Evolutionary conservation across 2,797 vertebrate genomes (phyloP), one percentile per base, ranked within the genome.

Genomic region (Gorsachius magnificus): DNA sequence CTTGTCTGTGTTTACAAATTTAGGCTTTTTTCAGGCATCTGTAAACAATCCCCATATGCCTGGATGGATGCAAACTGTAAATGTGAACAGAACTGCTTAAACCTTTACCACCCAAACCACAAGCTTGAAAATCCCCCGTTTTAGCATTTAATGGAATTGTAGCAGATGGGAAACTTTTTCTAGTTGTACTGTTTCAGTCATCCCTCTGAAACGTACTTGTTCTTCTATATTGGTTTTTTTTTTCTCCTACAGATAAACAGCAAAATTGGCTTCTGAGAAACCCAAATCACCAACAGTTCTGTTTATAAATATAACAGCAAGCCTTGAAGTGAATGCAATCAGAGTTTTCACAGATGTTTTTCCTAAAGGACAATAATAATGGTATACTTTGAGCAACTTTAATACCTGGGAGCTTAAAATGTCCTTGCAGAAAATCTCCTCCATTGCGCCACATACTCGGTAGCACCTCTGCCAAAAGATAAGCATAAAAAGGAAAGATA

Each of bases 301-400:
- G 83, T 95, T 96, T 94, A 76, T 95, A 94, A 93, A 70, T 75
- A 26, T 8, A 87, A 74, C 89, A 84, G 65, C 41, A 29, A 91
- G 78, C 65, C 90, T 87, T 91, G 29, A 87, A 96, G 89, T 41
- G 77, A 95, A 53, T 35, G 64, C 83, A 93, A 45, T 84, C 74
- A 16, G 79, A 80, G 41, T 28, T 95, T 79, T 89, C 95, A 86
- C 95, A 97, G 95, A 91, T 96, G 94, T 79, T 87, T 95, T 95
- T 97, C 96, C 95, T 93, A 74, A 94, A 97, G 94, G 96, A 74
- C 86, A 96, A 72, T 66, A 94, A 91, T 92, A 96, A 93, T 69
- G 72, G 66, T 6, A 71, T 66, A 41, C 29, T 96, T 84, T 56
- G 69, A 94, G 90, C 87, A 79, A 91, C 76, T 94, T 95, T 95